Conservation (phyloP, 2,888 invertebrate genomes). For the Leptopterna dolabrata region DNA sequence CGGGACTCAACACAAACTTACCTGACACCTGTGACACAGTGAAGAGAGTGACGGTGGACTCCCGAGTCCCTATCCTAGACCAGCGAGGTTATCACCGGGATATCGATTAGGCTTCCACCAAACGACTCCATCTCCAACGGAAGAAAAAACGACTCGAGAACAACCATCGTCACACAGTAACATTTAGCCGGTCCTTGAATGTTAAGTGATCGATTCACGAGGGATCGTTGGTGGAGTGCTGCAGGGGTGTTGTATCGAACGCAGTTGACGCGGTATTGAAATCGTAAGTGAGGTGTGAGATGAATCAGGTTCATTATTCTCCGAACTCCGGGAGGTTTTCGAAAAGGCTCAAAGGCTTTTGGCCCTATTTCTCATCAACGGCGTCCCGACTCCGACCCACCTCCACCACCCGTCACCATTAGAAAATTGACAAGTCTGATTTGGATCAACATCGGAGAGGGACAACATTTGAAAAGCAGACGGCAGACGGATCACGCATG, state of each 20-base stretch:
- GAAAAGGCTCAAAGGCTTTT: neutral
- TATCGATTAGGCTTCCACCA: too few relatives aligned
- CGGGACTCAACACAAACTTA: too few relatives aligned
- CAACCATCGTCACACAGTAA: too few relatives aligned
- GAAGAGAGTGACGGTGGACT: too few relatives aligned
- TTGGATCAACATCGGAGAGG: neutral
- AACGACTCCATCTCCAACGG: too few relatives aligned
- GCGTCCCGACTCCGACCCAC: neutral
- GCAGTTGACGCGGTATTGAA: neutral
- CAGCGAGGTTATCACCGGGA: too few relatives aligned
- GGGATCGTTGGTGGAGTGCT: neutral
- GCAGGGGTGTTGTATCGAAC: neutral
- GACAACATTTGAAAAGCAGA: conserved; percentile 3
- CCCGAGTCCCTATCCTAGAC: too few relatives aligned
- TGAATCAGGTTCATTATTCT: neutral
- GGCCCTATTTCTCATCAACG: neutral
- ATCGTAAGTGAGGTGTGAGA: neutral
- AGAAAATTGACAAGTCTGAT: conserved; percentile 2
- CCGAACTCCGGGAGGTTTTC: neutral
- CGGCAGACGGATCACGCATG: neutral
- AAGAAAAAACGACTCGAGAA: too few relatives aligned
- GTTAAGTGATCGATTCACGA: neutral
- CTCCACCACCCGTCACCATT: neutral
- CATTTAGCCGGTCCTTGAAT: too few relatives aligned
- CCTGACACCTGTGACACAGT: too few relatives aligned